These are phyloP conservation scores for Chromis chromis DNA, from an alignment of 2,797 vertebrate species.

Conservation along the genomic window DNA sequence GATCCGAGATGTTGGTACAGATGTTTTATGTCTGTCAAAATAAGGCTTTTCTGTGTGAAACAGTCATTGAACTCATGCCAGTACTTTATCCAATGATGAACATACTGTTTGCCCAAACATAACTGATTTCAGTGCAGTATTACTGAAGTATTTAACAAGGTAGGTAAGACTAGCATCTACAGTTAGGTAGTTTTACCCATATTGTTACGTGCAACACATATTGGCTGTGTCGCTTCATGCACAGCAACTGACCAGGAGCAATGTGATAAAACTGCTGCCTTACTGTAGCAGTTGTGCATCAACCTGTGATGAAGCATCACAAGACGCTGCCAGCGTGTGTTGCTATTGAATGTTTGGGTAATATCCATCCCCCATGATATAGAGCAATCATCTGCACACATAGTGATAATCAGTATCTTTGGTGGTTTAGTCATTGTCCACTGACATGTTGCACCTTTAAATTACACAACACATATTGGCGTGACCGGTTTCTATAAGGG, in stretches of 20 bases:
- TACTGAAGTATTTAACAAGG: conserved; percentile 17
- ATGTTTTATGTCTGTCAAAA: conserved; percentile 43
- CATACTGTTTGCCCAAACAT: conserved; percentile 24
- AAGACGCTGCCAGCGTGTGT: conserved; percentile 6
- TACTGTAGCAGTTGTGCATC: background rate
- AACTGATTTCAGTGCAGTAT: conserved; percentile 16
- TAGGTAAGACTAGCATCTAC: conserved; percentile 42
- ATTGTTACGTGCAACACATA: conserved; percentile 14
- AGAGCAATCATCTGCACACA: conserved; percentile 43
- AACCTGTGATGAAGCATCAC: background rate
- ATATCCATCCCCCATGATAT: conserved; percentile 15
- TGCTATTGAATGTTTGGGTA: conserved; percentile 24
- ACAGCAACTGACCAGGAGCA: background rate
- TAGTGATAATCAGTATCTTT: conserved; percentile 64
- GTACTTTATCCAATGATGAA: conserved; percentile 27
- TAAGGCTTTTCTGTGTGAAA: conserved; percentile 16
- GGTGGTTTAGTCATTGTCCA: conserved; percentile 59
- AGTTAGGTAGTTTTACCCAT: conserved; percentile 22
- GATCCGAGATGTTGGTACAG: conserved; percentile 37
- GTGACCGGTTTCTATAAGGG: conserved; percentile 24
- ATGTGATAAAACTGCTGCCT: conserved; percentile 6
- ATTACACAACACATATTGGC: conserved; percentile 51
- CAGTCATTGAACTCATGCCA: conserved; percentile 17
- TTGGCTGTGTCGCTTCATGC: conserved; percentile 6
- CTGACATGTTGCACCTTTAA: conserved; percentile 32